Conservation (phyloP, 2,113 vertebrate species). For the Ondatra zibethicus region DNA sequence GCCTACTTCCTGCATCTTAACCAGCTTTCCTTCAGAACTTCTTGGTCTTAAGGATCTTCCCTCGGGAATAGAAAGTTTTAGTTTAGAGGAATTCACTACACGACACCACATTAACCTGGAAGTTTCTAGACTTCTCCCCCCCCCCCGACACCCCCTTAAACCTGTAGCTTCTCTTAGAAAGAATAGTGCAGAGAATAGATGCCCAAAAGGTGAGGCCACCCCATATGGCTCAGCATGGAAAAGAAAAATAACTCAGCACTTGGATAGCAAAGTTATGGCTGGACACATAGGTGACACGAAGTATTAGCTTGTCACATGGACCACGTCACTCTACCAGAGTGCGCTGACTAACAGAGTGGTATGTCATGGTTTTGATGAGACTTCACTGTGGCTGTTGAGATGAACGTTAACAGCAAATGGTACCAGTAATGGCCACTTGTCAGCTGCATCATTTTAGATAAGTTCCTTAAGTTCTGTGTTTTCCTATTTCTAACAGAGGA, state of each 20-base stretch:
- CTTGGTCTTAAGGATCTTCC: neutral
- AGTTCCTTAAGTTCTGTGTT: neutral
- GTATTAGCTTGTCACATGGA: neutral
- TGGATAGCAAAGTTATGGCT: neutral
- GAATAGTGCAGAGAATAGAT: neutral
- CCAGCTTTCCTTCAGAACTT: neutral
- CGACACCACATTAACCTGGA: neutral
- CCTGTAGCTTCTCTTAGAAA: neutral
- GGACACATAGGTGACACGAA: neutral
- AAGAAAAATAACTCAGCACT: neutral
- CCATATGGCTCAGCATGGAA: neutral
- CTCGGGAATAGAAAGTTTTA: neutral
- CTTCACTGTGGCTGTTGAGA: neutral
- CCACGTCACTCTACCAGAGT: neutral
- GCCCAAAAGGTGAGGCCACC: neutral
- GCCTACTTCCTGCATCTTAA: neutral
- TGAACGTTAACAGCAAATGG: neutral
- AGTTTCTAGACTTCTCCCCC: neutral
- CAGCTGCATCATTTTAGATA: neutral
- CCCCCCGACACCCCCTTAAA: neutral
- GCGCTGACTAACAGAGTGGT: fast-evolving
- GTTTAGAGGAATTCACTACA: neutral
- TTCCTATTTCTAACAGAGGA: neutral
- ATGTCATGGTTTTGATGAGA: neutral
- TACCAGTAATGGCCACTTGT: neutral